Conservation (phyloP, 2,797 vertebrate genomes). For the Columba guinea region DNA sequence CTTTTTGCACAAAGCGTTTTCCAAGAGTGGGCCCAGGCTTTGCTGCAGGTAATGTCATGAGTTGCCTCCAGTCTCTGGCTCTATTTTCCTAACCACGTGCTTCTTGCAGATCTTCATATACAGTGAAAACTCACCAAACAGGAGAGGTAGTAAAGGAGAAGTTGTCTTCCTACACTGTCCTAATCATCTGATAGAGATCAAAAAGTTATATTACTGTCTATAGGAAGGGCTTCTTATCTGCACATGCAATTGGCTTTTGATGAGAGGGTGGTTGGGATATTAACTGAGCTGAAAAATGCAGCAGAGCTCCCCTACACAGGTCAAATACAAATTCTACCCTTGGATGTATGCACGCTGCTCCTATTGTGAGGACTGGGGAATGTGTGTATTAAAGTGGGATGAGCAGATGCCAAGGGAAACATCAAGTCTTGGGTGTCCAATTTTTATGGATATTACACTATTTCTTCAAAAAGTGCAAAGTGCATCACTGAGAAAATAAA, state of each 20-base stretch:
- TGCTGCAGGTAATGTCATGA: neutral
- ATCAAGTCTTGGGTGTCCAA: neutral
- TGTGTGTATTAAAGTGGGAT: neutral
- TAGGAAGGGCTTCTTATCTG: slow-evolving; percentile 1
- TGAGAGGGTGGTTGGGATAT: neutral
- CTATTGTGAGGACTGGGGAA: neutral
- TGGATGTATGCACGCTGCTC: neutral
- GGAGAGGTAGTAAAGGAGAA: neutral
- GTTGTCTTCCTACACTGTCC: neutral
- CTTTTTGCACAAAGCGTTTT: neutral
- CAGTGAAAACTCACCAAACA: neutral
- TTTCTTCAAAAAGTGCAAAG: slow-evolving; percentile 7
- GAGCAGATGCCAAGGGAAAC: neutral
- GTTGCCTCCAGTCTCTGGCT: neutral
- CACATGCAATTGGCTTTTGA: slow-evolving; percentile 9
- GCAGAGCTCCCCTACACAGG: neutral
- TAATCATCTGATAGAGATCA: slow-evolving; percentile 43
- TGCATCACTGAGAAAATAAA: neutral
- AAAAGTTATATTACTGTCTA: neutral
- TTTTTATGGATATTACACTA: neutral
- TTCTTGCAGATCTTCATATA: neutral
- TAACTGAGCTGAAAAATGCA: neutral
- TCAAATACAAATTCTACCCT: neutral
- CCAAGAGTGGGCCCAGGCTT: neutral
- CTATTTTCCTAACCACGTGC: rapidly evolving